A percentile compares a stretch with the other conserved stretches of the same genome.
phyloP scores from a whole-genome alignment of 2,797 vertebrate genomes.

The Coluber constrictor region DNA sequence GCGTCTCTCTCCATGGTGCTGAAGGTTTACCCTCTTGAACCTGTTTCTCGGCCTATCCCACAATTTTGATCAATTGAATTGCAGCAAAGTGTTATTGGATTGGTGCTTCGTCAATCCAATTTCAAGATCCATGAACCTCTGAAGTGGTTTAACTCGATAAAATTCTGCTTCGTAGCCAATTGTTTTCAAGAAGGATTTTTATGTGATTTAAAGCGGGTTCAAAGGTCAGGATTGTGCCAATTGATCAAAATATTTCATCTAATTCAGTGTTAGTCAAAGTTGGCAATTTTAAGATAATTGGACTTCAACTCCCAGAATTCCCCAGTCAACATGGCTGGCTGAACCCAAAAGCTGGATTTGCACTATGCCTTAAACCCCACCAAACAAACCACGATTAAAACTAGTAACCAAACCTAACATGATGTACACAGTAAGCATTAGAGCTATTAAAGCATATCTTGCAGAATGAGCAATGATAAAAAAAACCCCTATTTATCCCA shows the following conservation, averaged over 20 bases:
- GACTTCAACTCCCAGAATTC: not conserved
- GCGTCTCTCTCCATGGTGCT: not conserved
- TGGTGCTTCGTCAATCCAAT: not conserved
- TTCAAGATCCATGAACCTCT: not conserved
- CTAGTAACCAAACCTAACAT: not conserved
- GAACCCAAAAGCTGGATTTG: not conserved
- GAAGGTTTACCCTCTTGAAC: not conserved
- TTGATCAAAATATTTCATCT: not conserved
- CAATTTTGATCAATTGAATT: not conserved
- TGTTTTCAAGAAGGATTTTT: not conserved
- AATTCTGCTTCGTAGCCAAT: not conserved
- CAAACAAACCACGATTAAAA: not conserved
- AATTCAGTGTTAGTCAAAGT: not conserved
- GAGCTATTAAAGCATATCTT: not conserved
- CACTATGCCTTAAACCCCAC: not conserved
- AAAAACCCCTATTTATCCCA: not conserved
- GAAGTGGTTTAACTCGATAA: not conserved
- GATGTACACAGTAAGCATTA: not conserved
- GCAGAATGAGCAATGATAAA: not conserved
- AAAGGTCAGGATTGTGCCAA: not conserved
- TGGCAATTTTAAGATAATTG: not conserved
- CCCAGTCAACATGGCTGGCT: not conserved
- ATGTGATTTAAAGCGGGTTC: not conserved
- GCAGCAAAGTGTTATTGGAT: not conserved
- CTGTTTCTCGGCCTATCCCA: not conserved